Evolutionary conservation across 2,113 vertebrate species (phyloP).

Genomic region (Nothoprocta perdicaria): DNA sequence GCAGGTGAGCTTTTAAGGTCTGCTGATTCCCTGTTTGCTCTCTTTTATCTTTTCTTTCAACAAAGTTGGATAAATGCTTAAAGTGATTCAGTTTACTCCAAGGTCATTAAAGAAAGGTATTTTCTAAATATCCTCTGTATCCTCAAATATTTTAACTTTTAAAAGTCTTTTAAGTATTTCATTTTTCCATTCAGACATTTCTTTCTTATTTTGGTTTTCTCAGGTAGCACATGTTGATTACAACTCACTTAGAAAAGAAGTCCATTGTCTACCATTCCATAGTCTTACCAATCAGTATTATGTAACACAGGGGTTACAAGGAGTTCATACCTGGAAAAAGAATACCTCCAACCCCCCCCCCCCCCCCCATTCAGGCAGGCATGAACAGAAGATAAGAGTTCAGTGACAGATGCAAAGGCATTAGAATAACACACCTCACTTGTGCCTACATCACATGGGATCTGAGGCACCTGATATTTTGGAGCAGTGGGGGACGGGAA

Average conservation of each 20-base stretch:
- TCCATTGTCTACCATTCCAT: not conserved
- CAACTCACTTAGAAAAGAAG: not conserved
- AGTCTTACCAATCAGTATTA: not conserved
- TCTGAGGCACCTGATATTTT: not conserved
- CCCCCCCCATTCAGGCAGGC: not conserved
- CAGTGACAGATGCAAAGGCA: not conserved
- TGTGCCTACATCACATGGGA: not conserved
- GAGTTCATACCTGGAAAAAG: not conserved
- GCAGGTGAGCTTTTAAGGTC: not conserved
- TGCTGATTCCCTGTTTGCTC: not conserved
- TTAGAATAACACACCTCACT: not conserved
- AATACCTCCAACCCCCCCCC: not conserved
- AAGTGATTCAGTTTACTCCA: not conserved
- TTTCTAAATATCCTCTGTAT: not conserved
- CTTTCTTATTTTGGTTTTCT: not conserved
- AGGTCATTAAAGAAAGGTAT: not conserved
- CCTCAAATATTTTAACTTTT: not conserved
- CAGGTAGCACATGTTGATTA: rapidly evolving
- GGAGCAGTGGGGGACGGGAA: not conserved
- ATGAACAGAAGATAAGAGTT: not conserved
- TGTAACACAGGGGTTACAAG: not conserved
- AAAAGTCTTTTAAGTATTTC: not conserved
- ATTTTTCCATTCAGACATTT: not conserved
- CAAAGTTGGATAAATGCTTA: not conserved
- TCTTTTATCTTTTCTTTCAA: not conserved